Percentiles rank a stretch among this genome's conserved stretches.
Conservation (phyloP, 2,888 invertebrate species). For the Drosophila multiciliata region DNA sequence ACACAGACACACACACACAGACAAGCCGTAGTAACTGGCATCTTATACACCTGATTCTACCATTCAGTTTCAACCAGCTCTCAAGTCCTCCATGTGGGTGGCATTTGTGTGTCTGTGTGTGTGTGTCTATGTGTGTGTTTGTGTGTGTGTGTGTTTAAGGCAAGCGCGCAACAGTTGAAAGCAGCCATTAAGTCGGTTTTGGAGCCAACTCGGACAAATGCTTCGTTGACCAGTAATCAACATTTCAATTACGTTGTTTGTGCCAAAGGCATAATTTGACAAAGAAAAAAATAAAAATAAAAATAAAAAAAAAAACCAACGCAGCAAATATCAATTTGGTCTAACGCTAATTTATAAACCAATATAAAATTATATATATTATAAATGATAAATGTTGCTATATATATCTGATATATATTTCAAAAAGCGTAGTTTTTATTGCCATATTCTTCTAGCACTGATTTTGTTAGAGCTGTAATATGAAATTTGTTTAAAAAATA, state of each 20-base stretch:
- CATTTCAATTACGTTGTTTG: conserved; percentile 60
- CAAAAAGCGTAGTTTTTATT: too few species aligned
- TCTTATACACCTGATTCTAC: conserved; percentile 1
- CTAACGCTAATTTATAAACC: neutral
- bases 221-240: conserved; percentile 78
- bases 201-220: conserved; percentile 53
- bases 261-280: conserved; percentile 1
- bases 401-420: too few species aligned
- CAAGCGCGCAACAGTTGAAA: conserved; percentile 73
- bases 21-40: neutral
- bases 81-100: conserved; percentile 7
- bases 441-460: too few species aligned
- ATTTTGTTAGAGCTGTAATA: neutral
- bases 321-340: neutral
- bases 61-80: conserved; percentile 3
- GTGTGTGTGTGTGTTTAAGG: conserved; percentile 18
- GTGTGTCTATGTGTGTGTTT: too few species aligned
- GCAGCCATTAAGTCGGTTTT: conserved; percentile 76
- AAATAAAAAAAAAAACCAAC: neutral
- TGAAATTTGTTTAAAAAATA: neutral
- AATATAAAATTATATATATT: neutral
- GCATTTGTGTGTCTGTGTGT: conserved; percentile 31
- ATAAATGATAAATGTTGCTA: too few species aligned
- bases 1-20: conserved; percentile 11
- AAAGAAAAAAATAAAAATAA: neutral